These are phyloP conservation scores for Caenorhabditis briggsae DNA, from an alignment of 1,140 invertebrate species.

Conservation along the genomic window DNA sequence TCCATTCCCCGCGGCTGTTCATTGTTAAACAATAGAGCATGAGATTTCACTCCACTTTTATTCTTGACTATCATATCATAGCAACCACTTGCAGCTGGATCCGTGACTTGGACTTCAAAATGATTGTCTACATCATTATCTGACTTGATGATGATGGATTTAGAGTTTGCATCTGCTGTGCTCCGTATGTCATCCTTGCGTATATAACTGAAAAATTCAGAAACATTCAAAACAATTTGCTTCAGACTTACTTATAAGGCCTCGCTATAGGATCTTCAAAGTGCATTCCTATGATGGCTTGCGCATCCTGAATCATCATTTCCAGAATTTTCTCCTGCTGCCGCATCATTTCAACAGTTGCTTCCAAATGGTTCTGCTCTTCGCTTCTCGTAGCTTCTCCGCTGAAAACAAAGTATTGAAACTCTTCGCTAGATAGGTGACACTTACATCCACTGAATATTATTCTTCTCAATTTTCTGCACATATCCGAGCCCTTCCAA, in stretches of 20 bases:
- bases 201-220: not conserved
- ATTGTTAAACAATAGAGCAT: conserved; percentile 11
- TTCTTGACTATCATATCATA: conserved; percentile 29
- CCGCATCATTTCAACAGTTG: not conserved
- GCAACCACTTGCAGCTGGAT: not conserved
- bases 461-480: conserved; percentile 47
- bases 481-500: conserved; percentile 30
- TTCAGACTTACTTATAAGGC: conserved; percentile 7
- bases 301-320: conserved; percentile 11
- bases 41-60: not conserved
- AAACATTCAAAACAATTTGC: not conserved
- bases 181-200: conserved; percentile 13
- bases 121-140: not conserved
- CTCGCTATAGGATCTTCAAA: conserved; percentile 28
- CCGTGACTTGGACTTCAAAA: conserved; percentile 9
- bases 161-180: not conserved
- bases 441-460: conserved; percentile 39
- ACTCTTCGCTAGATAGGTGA: no score
- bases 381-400: not conserved
- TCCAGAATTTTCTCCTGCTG: conserved; percentile 28
- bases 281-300: conserved; percentile 1
- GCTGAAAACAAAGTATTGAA: not conserved
- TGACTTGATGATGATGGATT: conserved; percentile 22
- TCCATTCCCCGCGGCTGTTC: not conserved
- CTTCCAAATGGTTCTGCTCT: conserved; percentile 21